Percentiles rank a stretch among this genome's conserved stretches.
phyloP scores from a whole-genome alignment of 1,140 invertebrate genomes.

The Neocloeon triangulifer region DNA sequence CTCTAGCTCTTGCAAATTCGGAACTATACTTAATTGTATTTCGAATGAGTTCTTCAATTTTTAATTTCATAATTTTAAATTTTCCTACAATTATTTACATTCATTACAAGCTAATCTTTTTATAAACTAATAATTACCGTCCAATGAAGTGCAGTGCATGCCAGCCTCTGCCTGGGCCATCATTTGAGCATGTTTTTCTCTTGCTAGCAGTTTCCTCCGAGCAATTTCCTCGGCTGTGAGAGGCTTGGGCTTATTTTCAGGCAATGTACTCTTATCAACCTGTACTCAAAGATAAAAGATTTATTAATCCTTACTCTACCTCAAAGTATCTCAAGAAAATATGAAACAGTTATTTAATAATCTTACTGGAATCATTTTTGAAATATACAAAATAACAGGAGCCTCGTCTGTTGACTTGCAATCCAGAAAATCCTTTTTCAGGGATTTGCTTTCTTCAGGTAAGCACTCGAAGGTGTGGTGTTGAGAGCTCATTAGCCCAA shows the following conservation, averaged over 20 bases:
- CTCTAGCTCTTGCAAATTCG: too few species aligned
- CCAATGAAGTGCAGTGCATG: too few species aligned
- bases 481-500: constrained; percentile 47
- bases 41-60: too few species aligned
- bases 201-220: constrained; percentile 38
- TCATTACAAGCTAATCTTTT: too few species aligned
- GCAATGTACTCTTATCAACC: constrained; percentile 35
- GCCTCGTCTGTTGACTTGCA: constrained; percentile 39
- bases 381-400: constrained; percentile 76
- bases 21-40: too few species aligned
- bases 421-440: constrained; percentile 52
- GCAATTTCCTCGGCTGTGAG: constrained; percentile 56
- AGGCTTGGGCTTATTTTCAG: constrained; percentile 44
- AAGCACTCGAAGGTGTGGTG: constrained; percentile 42
- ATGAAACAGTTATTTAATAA: constrained; percentile 2
- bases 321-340: too few species aligned
- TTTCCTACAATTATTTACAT: too few species aligned
- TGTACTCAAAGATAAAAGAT: too few species aligned
- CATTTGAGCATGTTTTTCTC: constrained; percentile 31
- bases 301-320: too few species aligned
- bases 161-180: neutral
- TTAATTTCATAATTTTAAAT: too few species aligned
- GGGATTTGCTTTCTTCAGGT: constrained; percentile 37
- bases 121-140: too few species aligned
- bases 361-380: constrained; percentile 76